Base-by-base conservation (phyloP, 2,113 vertebrate genomes). In the Xenopus laevis region DNA sequence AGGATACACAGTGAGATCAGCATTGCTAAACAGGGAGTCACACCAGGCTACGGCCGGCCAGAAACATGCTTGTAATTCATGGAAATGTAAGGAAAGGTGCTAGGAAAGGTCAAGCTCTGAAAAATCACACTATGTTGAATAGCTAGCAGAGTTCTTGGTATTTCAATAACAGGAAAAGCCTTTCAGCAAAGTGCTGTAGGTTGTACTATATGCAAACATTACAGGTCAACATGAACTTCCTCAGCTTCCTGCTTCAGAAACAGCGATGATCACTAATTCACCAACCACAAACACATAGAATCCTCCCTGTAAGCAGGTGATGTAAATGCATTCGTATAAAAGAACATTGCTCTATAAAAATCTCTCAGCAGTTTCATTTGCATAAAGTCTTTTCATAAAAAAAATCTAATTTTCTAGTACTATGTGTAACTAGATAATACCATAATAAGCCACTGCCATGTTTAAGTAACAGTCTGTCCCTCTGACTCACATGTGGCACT, bases 131-230 rank as follows among this genome's bases (percentile, higher is more conserved):
- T 44, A 83, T 85, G 84, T 82, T 79, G 79, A 86, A 87, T 82
- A 83, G 84, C 85, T 87, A 85, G 87, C 87, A 85, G 61, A 86
- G 82, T 84, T 88, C 85, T 83, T 73, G 80, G 80, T 61, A 79
- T 82, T 80, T 87, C 86, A 89, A 88, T 88, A 90, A 91, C 89
- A 91, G 90, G 89, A 91, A 90, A 86, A 83, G 78, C 72, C 78
- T 82, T 68, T 78, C 78, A 75, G 67, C 62, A 67, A 27, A 65
- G 64, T 55, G 45, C 44, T 78, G 30, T 46, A 68, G 65, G 71
- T 45, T 53, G 73, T 69, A 63, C 45, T 63, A 66, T 71, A 72
- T 78, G 55, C 62, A 78, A 72, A 47, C 57, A 62, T 40, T 64
- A 72, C 72, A 72, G 73, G 64, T 76, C 65, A 77, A 72, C 68